Evolutionary conservation across 1,140 invertebrate species (phyloP), one percentile per base, ranked within the genome.

Genomic region (Caenorhabditis latens): DNA sequence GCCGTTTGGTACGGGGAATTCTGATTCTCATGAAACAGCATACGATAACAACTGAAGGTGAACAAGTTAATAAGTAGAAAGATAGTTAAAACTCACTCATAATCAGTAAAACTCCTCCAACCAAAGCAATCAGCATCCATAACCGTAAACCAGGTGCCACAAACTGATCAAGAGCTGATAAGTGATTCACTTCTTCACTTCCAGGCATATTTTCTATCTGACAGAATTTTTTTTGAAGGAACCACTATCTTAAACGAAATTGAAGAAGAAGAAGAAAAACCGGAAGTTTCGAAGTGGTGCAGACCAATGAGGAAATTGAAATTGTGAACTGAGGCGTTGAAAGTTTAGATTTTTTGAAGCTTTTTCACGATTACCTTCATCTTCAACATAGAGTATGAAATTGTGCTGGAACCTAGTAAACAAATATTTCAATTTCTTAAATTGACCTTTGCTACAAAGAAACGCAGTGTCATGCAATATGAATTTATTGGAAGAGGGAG

Each of bases 41-140:
- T 11, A 92, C 91, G 32, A 92, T 92, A 5, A 92, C 91, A 61
- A 92, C 89, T 89, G 55, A 48, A 89, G 84, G 43, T 16, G 14
- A 0, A 7, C 4, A n/a, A 82, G 16, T 19, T 11, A 43, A 46
- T 55, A 8, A 16, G 19, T 21, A 48, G 42, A 24, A 21, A 11
- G 14, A 82, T 82, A 40, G 8, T 32, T n/a, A 84, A 71, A 53
- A 86, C 88, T 63, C 46, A 89, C 88, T 88, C 91, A 92, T 92
- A 46, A 93, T 87, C 21, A 92, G 88, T n/a, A 92, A 84, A 63
- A 92, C 91, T 42, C 89, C 87, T 40, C 87, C 88, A 57, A 92
- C 90, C 16, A 92, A 84, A 13, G 90, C 91, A 65, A 92, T 92
- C 16, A 92, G 84, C 91, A 92, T 92, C 91, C 91, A 92, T 40